Evolutionary conservation across 2,888 invertebrate species (phyloP), one percentile per base, ranked within the genome.

Genomic region (Patella ulyssiponensis): DNA sequence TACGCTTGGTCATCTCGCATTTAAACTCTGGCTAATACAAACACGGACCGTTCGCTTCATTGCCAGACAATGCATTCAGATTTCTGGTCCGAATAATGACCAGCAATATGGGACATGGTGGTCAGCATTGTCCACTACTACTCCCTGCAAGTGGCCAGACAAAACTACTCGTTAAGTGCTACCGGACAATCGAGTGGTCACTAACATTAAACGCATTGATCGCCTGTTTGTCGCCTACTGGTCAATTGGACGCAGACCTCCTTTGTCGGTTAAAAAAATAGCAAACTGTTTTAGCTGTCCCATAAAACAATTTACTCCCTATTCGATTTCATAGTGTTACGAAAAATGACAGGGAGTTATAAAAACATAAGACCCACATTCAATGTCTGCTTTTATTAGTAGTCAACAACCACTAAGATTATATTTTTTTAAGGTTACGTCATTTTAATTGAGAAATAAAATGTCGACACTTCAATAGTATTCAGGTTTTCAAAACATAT

Each of bases 251-350:
- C 64, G 23, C 14, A 11, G 20, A 12, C 23, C 23, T 23, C 15
- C 64, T 64, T 64, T 64, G 64, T 64, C 64, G 64, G 64, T 64
- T 64, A 64, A 64, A 64, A 64, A 64, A 64, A 64, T 64, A 64
- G 11, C 23, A 64, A 64, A 64, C 64, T 64, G 64, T 23, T 64
- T 64, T 64, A 64, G 20, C 11, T 64, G 20, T 20, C 1, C 20
- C 20, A 64, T 64, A 64, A 64, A 64, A 64, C 64, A 64, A 64
- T 64, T 64, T 14, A 23, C 23, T 64, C 23, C 23, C 64, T 23
- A 23, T 64, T 64, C 20, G 23, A 64, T 64, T 64, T 64, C 64
- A 23, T 23, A 64, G 64, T 64, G 14, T 64, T 64, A 64, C 64
- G 64, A 64, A 23, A 64, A 64, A 64, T 64, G 20, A 23, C 23